Percentiles rank a stretch among this genome's conserved stretches.
phyloP scores from a whole-genome alignment of 2,888 invertebrate genomes.

The Gandaritis pyraliata region DNA sequence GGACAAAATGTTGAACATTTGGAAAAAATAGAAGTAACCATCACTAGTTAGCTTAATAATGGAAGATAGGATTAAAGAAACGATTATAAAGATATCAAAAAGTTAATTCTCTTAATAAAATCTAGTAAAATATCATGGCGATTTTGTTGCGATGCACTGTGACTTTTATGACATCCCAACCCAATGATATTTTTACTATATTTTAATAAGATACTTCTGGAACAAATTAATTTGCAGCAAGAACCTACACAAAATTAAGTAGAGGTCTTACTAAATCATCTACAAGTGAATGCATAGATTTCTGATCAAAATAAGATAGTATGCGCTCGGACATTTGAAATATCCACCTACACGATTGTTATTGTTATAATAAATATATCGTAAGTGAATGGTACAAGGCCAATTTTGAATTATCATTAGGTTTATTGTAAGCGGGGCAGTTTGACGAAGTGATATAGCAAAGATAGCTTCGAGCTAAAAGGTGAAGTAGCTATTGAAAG shows the following conservation, averaged over 20 bases:
- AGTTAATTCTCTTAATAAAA: too few species aligned
- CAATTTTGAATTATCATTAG: constrained; percentile 59
- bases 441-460: constrained; percentile 61
- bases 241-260: not conserved
- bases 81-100: too few species aligned
- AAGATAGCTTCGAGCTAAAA: constrained; percentile 56
- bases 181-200: too few species aligned
- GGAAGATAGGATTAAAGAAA: too few species aligned
- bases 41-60: too few species aligned
- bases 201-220: too few species aligned
- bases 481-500: constrained; percentile 60
- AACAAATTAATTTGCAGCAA: too few species aligned
- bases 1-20: too few species aligned
- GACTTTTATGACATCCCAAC: too few species aligned
- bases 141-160: too few species aligned
- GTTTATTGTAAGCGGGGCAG: constrained; percentile 63
- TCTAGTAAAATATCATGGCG: too few species aligned
- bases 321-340: constrained; percentile 46
- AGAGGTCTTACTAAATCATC: not conserved
- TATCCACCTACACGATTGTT: constrained; percentile 52
- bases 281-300: constrained; percentile 17
- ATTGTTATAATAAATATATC: constrained; percentile 62
- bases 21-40: too few species aligned
- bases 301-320: constrained; percentile 49
- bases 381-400: constrained; percentile 72